Evolutionary conservation across 2,797 vertebrate species (phyloP), one percentile per base, ranked within the genome.

Genomic region (Cynodonichthys magdalenae): DNA sequence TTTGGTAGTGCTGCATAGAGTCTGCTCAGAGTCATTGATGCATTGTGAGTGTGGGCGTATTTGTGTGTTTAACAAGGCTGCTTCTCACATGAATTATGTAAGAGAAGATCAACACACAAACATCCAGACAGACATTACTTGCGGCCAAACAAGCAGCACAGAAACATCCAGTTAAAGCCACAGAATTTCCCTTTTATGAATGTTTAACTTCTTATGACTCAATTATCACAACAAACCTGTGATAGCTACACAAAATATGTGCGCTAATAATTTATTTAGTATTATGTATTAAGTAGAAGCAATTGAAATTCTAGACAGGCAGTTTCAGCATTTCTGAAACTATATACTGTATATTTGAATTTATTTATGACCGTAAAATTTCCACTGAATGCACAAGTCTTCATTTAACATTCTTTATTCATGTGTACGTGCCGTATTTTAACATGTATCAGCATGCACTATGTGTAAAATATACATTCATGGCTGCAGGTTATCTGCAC

Each of bases 51-150:
- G 52, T 63, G 42, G 6, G 41, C 51, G 62, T 53, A 41, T 46
- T 9, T 61, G 19, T 53, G 53, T 61, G 51, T 70, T 63, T 59
- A 70, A 72, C 55, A 69, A 70, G 51, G 45, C 44, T 66, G 49
- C 50, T 70, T 63, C 59, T 17, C 20, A 24, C 66, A 85, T 87
- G 68, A 87, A 83, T 79, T 81, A 85, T 81, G 70, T 51, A 82
- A 47, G 46, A 69, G 20, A 63, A 46, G 42, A 59, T 11, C 28
- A 74, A 57, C 53, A 44, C 7, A 6, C 15, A 39, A 49, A 59
- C 68, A 53, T 48, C 15, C 28, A n/a, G 59, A 61, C 47, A 12
- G 28, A 53, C 11, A 1, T 7, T 31, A 55, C 59, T 53, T 58
- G 36, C 28, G 74, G 58, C 15, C 56, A 53, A 70, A 66, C 24